phyloP scores from a whole-genome alignment of 2,113 vertebrate species.

The Zootoca vivipara region DNA sequence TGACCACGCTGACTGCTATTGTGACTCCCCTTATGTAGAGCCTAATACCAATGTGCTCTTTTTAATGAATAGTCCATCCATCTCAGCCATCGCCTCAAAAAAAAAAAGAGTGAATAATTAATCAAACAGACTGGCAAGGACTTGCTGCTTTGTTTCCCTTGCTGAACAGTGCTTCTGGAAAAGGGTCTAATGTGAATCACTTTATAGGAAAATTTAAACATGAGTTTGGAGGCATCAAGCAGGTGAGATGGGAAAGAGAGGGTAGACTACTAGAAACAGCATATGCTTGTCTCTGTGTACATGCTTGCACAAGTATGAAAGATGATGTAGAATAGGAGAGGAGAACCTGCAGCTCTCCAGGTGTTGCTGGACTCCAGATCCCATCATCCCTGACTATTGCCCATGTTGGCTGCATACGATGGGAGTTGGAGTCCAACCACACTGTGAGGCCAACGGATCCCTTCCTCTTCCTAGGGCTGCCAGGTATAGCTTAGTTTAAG shows the following conservation, averaged over 20 bases:
- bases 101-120: conserved; percentile 8
- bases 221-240: neutral
- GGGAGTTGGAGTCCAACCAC: neutral
- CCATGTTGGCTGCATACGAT: neutral
- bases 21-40: neutral
- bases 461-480: too few species aligned
- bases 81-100: neutral
- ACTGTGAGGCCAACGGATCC: neutral
- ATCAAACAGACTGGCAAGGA: neutral
- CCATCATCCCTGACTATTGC: neutral
- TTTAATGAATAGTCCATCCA: conserved; percentile 26
- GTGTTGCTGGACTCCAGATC: neutral
- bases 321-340: neutral
- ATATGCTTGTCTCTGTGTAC: neutral
- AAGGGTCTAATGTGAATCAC: neutral
- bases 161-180: neutral
- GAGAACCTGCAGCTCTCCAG: neutral
- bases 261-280: neutral
- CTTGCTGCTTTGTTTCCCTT: neutral
- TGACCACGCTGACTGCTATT: fast-evolving
- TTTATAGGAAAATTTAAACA: neutral
- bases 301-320: neutral
- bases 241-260: neutral
- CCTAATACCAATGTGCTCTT: neutral
- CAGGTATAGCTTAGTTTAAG: neutral